phyloP scores from a whole-genome alignment of 1,140 invertebrate species.

The Brachystomella parvula region DNA sequence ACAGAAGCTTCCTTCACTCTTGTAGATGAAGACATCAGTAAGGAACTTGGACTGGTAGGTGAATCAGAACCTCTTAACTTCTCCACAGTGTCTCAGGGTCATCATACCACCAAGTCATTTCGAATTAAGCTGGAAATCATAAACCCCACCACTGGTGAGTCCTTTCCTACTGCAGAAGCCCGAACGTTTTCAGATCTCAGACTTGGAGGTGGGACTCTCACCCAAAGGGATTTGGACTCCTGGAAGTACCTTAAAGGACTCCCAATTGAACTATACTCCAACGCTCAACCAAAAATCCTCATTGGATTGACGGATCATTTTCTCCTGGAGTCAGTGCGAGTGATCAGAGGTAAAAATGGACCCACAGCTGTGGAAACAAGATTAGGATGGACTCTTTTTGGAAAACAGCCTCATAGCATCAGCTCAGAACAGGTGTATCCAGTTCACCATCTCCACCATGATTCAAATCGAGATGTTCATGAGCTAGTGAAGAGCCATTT shows the following conservation, averaged over 20 bases:
- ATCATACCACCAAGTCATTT: not conserved
- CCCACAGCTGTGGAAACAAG: not conserved
- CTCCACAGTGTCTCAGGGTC: not conserved
- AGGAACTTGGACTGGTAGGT: not conserved
- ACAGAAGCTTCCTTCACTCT: not conserved
- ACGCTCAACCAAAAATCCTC: not conserved
- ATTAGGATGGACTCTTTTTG: not conserved
- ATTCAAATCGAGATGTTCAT: conserved; percentile 8
- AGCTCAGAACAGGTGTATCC: not conserved
- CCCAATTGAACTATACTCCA: not conserved
- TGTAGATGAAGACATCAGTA: not conserved
- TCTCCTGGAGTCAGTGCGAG: not conserved
- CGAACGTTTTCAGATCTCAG: not conserved
- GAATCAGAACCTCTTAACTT: not conserved
- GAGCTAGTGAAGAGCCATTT: conserved; percentile 24
- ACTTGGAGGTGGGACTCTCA: not conserved
- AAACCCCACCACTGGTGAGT: not conserved
- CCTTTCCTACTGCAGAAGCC: not conserved
- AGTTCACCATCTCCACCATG: not conserved
- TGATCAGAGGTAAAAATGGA: not conserved
- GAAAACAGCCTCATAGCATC: not conserved
- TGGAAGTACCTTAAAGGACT: not conserved
- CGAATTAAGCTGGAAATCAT: not conserved
- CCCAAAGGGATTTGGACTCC: not conserved
- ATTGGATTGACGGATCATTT: not conserved